Conservation (phyloP, 2,113 vertebrate genomes). For the Oryzias melastigma region DNA sequence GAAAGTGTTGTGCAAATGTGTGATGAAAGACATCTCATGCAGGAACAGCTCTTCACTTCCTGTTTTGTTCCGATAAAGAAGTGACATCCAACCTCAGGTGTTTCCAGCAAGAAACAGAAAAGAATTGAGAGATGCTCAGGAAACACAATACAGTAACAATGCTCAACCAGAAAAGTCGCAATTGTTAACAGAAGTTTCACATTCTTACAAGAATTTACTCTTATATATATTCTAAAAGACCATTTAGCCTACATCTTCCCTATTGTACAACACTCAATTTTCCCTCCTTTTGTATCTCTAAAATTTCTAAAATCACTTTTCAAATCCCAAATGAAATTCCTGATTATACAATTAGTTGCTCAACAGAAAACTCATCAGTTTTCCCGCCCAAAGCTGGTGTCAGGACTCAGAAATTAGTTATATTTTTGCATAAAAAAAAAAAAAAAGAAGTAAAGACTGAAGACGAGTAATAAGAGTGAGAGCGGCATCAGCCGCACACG, state of each 20-base stretch:
- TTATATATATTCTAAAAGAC: conserved; percentile 24
- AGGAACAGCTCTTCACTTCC: no score
- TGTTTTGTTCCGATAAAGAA: not conserved
- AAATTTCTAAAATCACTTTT: conserved; percentile 31
- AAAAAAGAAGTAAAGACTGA: not conserved
- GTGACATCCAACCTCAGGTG: not conserved
- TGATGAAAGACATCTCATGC: no score
- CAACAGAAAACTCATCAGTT: conserved; percentile 50
- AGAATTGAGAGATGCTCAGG: not conserved
- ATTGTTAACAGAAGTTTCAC: conserved; percentile 21
- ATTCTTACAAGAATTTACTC: conserved; percentile 41
- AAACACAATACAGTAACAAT: not conserved
- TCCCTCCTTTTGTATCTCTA: conserved; percentile 26
- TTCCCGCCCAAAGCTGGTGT: conserved; percentile 37
- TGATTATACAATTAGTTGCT: conserved; percentile 60
- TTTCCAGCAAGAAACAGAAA: not conserved
- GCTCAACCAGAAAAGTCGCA: not conserved
- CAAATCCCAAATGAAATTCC: conserved; percentile 53
- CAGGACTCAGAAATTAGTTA: conserved; percentile 45
- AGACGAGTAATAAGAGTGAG: conserved; percentile 27
- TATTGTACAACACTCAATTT: conserved; percentile 33
- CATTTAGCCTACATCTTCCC: conserved; percentile 5
- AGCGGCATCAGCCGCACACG: conserved; percentile 22
- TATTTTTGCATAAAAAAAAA: conserved; percentile 44
- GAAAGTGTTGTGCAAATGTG: no score